Evolutionary conservation across 1,140 invertebrate genomes (phyloP), one percentile per base, ranked within the genome.

Genomic region (Formica exsecta): DNA sequence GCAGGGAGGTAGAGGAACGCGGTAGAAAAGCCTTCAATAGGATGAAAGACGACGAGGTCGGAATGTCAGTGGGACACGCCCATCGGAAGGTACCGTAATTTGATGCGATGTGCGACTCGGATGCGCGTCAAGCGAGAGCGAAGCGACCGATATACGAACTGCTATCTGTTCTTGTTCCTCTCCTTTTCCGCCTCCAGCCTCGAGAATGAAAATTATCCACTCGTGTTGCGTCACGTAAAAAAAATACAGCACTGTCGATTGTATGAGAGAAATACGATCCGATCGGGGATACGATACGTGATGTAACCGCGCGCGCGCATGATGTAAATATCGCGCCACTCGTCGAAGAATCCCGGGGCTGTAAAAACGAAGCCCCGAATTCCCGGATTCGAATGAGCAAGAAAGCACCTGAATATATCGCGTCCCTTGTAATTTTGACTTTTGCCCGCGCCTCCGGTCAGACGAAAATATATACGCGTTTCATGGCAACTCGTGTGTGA

Each of bases 11-110:
- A n/a, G 61, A 54, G 66, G 41, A 66, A 54, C 13, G 6, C 5
- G 54, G 61, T 48, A 51, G 48, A 51, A 51, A 48, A 61, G 59
- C 7, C 48, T 86, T 89, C 77, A 85, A 87, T 90, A 75, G 88
- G 88, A 87, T 89, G 66, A 90, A 87, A 90, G 89, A 90, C 73
- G 89, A 57, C 79, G 89, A 89, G 87, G 89, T 91, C 71, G 87
- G 75, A 89, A 90, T 79, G 87, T 90, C 87, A 90, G 87, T 85
- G 70, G 84, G 74, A 86, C 85, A 90, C 90, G 87, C 90, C 87
- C 75, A 85, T 77, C 66, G 44, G 77, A 83, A 90, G 89, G 87
- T 89, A 83, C 74, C 76, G 87, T 87, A 91, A 91, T 91, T 89
- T 57, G 90, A 91, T 87, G 89, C 89, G 87, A 81, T 44, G 41